phyloP scores from a whole-genome alignment of 2,888 invertebrate genomes.

The Reticulitermes lucifugus region DNA sequence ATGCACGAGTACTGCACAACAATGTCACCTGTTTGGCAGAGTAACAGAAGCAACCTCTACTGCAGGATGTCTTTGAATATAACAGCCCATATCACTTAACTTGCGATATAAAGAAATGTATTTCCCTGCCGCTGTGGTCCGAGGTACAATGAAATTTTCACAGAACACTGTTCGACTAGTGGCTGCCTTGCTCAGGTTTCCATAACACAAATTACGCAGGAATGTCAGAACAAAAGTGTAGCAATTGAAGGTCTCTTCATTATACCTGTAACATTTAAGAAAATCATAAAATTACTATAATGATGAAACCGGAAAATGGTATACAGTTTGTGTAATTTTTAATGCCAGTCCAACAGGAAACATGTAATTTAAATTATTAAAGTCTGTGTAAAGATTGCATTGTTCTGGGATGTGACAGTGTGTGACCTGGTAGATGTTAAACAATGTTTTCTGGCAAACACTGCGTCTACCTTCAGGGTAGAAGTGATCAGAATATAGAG shows the following conservation, averaged over 20 bases:
- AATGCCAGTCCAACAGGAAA: too few species aligned
- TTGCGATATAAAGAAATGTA: slow-evolving; percentile 86
- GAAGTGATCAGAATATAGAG: too few species aligned
- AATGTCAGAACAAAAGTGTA: slow-evolving; percentile 89
- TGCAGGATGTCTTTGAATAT: slow-evolving; percentile 58
- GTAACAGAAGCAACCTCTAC: background rate
- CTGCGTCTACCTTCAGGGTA: too few species aligned
- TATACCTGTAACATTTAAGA: slow-evolving; percentile 67
- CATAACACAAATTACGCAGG: slow-evolving; percentile 77
- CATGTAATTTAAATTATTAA: too few species aligned
- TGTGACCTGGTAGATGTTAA: too few species aligned
- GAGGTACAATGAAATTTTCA: slow-evolving; percentile 83
- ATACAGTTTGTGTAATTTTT: too few species aligned
- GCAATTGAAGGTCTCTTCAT: slow-evolving; percentile 84
- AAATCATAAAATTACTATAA: background rate
- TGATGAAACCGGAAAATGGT: too few species aligned
- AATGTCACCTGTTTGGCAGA: slow-evolving; percentile 17
- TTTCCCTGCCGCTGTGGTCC: slow-evolving; percentile 85
- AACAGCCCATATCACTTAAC: slow-evolving; percentile 69
- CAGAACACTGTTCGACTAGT: slow-evolving; percentile 78
- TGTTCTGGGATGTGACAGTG: too few species aligned
- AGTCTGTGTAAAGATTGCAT: too few species aligned
- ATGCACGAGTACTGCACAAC: background rate
- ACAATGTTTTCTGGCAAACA: too few species aligned
- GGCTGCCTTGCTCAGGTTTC: slow-evolving; percentile 77